A percentile compares a stretch with the other conserved stretches of the same genome.
Evolutionary conservation across 2,113 vertebrate genomes (phyloP).

Genomic region (Halichoerus grypus): DNA sequence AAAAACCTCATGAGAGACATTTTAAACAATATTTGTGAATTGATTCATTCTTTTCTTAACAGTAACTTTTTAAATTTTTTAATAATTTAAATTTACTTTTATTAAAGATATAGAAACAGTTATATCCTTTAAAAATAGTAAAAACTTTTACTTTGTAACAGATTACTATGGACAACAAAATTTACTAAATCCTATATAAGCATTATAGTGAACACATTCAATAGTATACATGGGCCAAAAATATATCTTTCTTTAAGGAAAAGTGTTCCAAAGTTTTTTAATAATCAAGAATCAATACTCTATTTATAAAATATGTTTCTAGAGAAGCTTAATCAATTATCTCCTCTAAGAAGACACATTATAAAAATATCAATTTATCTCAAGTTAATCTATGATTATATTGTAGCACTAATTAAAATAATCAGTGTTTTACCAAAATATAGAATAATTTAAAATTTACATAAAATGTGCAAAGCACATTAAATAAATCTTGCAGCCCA

Average conservation of each 20-base stretch:
- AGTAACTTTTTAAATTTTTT: not conserved
- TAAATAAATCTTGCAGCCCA: not conserved
- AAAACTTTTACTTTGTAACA: not conserved
- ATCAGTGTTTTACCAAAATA: not conserved
- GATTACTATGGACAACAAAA: not conserved
- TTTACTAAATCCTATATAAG: not conserved
- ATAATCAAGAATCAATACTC: not conserved
- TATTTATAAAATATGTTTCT: not conserved
- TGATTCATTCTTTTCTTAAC: not conserved
- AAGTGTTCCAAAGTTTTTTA: not conserved
- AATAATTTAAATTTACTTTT: constrained; percentile 26
- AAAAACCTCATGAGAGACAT: not conserved
- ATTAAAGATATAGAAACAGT: not conserved
- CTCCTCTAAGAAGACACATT: not conserved
- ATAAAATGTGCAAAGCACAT: not conserved
- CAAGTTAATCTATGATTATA: constrained; percentile 18
- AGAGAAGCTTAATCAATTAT: not conserved
- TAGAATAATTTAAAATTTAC: not conserved
- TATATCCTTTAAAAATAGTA: not conserved
- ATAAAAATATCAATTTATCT: not conserved
- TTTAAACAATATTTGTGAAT: constrained; percentile 15
- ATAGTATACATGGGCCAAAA: not conserved
- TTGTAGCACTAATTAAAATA: not conserved
- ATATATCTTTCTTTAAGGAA: not conserved
- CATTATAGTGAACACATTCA: not conserved